Evolutionary conservation across 2,888 invertebrate species (phyloP).

Genomic region (Cheilosia impressa): DNA sequence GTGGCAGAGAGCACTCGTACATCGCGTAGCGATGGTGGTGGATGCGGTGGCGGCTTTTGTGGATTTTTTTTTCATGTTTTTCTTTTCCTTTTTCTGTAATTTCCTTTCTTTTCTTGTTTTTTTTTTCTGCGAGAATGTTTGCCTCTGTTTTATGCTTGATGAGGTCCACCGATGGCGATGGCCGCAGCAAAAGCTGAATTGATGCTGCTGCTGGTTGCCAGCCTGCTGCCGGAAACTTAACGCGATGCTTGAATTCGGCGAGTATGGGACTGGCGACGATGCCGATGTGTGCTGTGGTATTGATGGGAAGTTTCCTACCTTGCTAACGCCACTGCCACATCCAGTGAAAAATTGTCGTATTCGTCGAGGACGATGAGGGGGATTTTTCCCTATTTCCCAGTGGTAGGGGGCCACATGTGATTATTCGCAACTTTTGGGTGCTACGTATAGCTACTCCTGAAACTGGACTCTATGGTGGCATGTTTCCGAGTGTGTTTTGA

Average conservation of each 20-base stretch:
- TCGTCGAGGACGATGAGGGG: slow-evolving; percentile 32
- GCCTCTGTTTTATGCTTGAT: slow-evolving; percentile 75
- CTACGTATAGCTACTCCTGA: not conserved
- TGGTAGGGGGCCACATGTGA: slow-evolving; percentile 37
- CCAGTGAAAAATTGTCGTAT: slow-evolving; percentile 46
- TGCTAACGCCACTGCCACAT: slow-evolving; percentile 39
- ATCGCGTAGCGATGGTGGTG: slow-evolving; percentile 60
- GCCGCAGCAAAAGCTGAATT: slow-evolving; percentile 70
- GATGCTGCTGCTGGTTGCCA: slow-evolving; percentile 58
- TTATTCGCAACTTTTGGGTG: slow-evolving; percentile 43
- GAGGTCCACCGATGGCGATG: slow-evolving; percentile 73
- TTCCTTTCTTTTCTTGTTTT: slow-evolving; percentile 32
- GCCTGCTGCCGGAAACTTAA: slow-evolving; percentile 70
- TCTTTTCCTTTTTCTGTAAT: slow-evolving; percentile 71
- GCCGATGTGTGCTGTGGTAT: slow-evolving; percentile 27
- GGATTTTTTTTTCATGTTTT: slow-evolving; percentile 37
- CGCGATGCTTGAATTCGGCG: slow-evolving; percentile 62
- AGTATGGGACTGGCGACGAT: slow-evolving; percentile 35
- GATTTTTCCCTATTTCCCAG: slow-evolving; percentile 8
- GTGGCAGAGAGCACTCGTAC: slow-evolving; percentile 28
- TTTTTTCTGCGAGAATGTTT: slow-evolving; percentile 49
- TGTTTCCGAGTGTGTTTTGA: not conserved
- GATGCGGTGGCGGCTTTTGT: slow-evolving; percentile 66
- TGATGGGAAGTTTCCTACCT: slow-evolving; percentile 54
- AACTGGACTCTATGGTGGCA: not conserved